These are phyloP conservation scores for Hirudo medicinalis DNA, from an alignment of 1,140 invertebrate genomes.

Conservation along the genomic window DNA sequence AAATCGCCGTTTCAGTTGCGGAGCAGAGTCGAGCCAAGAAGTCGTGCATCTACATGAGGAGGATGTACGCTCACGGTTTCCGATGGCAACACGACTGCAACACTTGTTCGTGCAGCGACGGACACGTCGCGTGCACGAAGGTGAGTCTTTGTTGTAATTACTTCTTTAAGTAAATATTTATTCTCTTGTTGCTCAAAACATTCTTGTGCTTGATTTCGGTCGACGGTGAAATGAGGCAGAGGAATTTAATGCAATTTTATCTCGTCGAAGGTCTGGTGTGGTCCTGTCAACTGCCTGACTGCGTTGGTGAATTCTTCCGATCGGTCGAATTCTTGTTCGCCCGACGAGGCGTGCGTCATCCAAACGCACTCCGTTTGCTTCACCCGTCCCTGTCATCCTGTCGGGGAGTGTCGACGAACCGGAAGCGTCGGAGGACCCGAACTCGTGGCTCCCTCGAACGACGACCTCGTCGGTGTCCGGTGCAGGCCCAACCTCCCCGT, in stretches of 20 bases:
- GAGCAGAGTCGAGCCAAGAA: constrained; percentile 29
- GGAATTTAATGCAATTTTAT: no score
- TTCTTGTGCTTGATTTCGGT: no score
- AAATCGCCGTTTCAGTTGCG: constrained; percentile 24
- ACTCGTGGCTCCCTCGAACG: neutral
- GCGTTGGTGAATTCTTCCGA: constrained; percentile 29
- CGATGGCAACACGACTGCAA: constrained; percentile 64
- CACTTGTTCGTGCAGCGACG: constrained; percentile 60
- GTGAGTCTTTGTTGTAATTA: no score
- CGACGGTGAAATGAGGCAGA: no score
- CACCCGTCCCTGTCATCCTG: constrained; percentile 57
- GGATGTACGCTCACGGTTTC: constrained; percentile 48
- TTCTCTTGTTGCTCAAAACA: no score
- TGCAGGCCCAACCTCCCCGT: neutral
- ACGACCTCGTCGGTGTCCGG: neutral
- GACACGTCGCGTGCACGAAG: constrained; percentile 62
- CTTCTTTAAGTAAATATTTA: no score
- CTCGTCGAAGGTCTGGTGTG: constrained; percentile 36
- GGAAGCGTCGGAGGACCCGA: neutral
- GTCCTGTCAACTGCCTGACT: constrained; percentile 35
- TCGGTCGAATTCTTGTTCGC: constrained; percentile 26
- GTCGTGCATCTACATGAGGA: constrained; percentile 48
- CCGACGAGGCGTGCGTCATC: constrained; percentile 33
- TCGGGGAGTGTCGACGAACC: constrained; percentile 62
- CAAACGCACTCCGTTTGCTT: constrained; percentile 50